phyloP scores from a whole-genome alignment of 2,888 invertebrate species.

The Spodoptera exigua region DNA sequence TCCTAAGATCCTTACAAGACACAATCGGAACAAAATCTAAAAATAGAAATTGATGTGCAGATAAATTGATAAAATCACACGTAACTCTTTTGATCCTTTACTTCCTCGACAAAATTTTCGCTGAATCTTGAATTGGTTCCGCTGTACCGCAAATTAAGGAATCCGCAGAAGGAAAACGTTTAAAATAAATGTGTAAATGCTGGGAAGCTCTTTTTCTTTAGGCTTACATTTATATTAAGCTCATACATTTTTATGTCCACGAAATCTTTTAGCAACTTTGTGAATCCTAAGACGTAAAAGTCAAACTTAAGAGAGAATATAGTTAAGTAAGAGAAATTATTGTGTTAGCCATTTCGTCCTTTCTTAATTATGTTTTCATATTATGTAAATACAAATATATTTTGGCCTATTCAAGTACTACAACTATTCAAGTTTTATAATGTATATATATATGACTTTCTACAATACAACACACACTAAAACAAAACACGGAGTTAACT shows the following conservation, averaged over 20 bases:
- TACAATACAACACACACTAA: no score
- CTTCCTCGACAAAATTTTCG: conserved; percentile 10
- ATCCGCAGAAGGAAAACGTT: conserved; percentile 5
- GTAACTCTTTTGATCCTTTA: conserved; percentile 8
- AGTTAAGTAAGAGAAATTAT: not conserved
- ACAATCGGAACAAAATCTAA: no score
- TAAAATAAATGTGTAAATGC: conserved; percentile 11
- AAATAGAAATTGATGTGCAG: no score
- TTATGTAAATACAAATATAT: no score
- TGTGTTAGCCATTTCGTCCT: conserved; percentile 1
- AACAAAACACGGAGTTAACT: no score
- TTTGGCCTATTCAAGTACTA: no score
- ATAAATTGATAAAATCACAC: not conserved
- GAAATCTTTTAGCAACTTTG: conserved; percentile 28
- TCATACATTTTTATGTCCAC: conserved; percentile 39
- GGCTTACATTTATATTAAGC: conserved; percentile 18
- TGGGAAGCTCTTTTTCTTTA: conserved; percentile 4
- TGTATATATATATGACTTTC: no score
- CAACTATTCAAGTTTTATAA: no score
- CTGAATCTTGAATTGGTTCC: conserved; percentile 27
- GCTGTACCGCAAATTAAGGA: conserved; percentile 18
- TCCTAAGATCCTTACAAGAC: no score
- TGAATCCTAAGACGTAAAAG: conserved; percentile 20
- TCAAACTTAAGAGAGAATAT: conserved; percentile 4
- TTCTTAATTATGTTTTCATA: not conserved